Percentiles rank a stretch among this genome's conserved stretches.
Conservation (phyloP, 2,797 vertebrate genomes). For the Hozukius guyotensis region DNA sequence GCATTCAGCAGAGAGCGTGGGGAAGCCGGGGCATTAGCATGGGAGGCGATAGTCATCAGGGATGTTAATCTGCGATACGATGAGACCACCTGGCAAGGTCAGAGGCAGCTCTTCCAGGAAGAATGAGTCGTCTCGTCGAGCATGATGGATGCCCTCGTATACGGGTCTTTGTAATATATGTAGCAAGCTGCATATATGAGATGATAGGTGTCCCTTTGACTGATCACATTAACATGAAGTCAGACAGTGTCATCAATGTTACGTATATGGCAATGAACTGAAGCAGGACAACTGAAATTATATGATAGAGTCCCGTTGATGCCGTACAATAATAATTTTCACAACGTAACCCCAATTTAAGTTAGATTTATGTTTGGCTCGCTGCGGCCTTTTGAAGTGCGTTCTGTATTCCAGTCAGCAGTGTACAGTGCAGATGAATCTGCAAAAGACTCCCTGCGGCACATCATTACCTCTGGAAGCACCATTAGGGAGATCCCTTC, state of each 20-base stretch:
- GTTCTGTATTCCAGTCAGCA: slow-evolving; percentile 46
- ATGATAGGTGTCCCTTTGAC: background rate
- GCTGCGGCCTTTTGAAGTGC: slow-evolving; percentile 19
- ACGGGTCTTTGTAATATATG: slow-evolving; percentile 18
- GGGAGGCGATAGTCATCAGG: slow-evolving; percentile 55
- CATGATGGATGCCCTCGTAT: slow-evolving; percentile 42
- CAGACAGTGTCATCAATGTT: background rate
- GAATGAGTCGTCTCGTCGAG: slow-evolving; percentile 32
- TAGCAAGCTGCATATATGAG: background rate
- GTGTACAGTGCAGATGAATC: slow-evolving; percentile 43
- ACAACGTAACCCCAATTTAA: background rate
- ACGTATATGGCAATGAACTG: background rate
- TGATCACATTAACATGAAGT: background rate
- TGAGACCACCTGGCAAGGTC: slow-evolving; percentile 73
- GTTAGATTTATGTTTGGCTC: slow-evolving; percentile 25
- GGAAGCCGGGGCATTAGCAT: slow-evolving; percentile 50
- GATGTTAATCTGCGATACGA: slow-evolving; percentile 66
- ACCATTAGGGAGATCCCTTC: slow-evolving; percentile 50
- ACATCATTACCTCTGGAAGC: slow-evolving; percentile 46
- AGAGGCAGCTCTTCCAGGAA: slow-evolving; percentile 36
- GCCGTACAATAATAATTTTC: background rate
- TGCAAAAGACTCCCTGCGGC: slow-evolving; percentile 34
- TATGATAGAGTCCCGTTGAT: background rate
- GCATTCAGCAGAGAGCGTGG: slow-evolving; percentile 1
- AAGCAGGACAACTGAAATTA: background rate